Percentiles rank a stretch among this genome's conserved stretches.
Evolutionary conservation across 2,888 invertebrate genomes (phyloP).

Genomic region (Caenorhabditis japonica): DNA sequence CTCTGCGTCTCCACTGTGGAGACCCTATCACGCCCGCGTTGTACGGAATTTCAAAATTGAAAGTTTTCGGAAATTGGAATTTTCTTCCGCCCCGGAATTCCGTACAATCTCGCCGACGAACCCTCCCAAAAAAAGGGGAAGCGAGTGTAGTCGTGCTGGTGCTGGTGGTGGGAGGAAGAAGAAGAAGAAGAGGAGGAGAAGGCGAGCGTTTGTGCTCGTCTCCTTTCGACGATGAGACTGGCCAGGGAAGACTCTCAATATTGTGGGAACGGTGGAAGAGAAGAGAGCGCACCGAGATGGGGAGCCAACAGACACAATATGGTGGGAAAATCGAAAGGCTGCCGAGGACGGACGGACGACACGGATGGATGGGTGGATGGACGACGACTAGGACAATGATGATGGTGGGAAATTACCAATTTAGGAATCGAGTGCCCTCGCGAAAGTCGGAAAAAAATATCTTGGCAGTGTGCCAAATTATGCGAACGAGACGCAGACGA

Average conservation of each 20-base stretch:
- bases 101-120: too few species aligned
- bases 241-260: constrained; percentile 45
- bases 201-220: constrained; percentile 3
- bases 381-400: constrained; percentile 5
- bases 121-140: background rate
- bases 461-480: too few species aligned
- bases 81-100: too few species aligned
- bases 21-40: too few species aligned
- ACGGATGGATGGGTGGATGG: constrained; percentile 12
- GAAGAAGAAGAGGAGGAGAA: too few species aligned
- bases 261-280: constrained; percentile 47
- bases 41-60: too few species aligned
- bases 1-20: too few species aligned
- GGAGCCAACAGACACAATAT: constrained; percentile 43
- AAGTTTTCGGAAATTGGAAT: too few species aligned
- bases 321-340: constrained; percentile 51
- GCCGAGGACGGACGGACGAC: constrained; percentile 7
- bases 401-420: too few species aligned
- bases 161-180: constrained; percentile 15
- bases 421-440: too few species aligned
- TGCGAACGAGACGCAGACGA: too few species aligned
- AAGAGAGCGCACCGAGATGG: constrained; percentile 16
- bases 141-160: background rate
- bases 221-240: constrained; percentile 44
- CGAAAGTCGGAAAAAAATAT: too few species aligned